Conservation (phyloP, 2,113 vertebrate species). For the Pteruthius melanotis region DNA sequence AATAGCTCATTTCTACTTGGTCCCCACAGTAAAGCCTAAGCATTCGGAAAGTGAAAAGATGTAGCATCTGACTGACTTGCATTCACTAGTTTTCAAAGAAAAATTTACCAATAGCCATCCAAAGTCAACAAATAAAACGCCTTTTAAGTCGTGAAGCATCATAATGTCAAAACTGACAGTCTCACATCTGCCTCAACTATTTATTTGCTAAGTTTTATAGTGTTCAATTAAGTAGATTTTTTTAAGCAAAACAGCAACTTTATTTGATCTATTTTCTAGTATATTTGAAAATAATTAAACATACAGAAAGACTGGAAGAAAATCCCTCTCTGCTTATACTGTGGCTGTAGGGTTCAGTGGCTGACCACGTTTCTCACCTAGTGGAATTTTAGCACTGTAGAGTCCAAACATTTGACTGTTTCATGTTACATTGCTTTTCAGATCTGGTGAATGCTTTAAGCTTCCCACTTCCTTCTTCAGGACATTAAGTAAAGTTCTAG, state of each 20-base stretch:
- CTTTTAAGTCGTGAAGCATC: not conserved
- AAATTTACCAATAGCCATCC: not conserved
- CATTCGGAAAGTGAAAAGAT: not conserved
- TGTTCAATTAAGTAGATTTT: not conserved
- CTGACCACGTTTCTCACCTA: conserved; percentile 39
- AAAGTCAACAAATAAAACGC: not conserved
- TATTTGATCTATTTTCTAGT: conserved; percentile 36
- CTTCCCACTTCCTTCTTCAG: conserved; percentile 62
- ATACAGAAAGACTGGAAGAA: not conserved
- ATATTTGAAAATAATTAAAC: not conserved
- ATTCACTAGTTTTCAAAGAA: not conserved
- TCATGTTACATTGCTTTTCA: conserved; percentile 24
- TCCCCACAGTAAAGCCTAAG: not conserved
- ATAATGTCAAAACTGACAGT: not conserved
- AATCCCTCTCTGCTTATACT: not conserved
- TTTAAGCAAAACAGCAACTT: not conserved
- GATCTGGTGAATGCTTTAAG: conserved; percentile 25
- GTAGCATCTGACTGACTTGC: not conserved
- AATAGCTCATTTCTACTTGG: not conserved
- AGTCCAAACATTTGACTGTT: not conserved
- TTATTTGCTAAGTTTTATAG: not conserved
- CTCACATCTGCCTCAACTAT: not conserved
- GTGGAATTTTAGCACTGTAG: conserved; percentile 6
- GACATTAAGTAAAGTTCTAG: conserved; percentile 56
- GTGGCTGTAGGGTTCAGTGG: not conserved